Conservation (phyloP, 2,888 invertebrate genomes). For the Myathropa florea region DNA sequence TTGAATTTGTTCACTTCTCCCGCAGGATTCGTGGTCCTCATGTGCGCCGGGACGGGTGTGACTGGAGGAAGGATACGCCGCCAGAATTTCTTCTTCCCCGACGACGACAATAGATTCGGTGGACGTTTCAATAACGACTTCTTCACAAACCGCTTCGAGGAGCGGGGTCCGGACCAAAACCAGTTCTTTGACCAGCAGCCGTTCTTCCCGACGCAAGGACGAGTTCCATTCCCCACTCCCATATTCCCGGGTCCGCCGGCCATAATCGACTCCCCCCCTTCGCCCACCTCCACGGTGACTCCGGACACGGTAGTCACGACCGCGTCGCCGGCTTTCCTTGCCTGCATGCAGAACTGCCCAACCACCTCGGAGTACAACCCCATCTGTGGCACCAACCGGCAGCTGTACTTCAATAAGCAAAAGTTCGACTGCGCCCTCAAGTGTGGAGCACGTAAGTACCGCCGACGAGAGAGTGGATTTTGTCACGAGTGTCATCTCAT, state of each 20-base stretch:
- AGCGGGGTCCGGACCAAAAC: neutral
- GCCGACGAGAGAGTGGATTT: neutral
- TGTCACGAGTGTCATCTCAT: neutral
- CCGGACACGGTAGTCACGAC: slow-evolving; percentile 74
- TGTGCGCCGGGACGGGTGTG: neutral
- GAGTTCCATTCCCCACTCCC: slow-evolving; percentile 1
- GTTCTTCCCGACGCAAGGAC: neutral
- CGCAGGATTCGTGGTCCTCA: neutral
- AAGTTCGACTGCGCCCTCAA: slow-evolving; percentile 77
- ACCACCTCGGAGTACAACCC: slow-evolving; percentile 79
- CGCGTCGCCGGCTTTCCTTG: slow-evolving; percentile 73
- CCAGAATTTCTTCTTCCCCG: slow-evolving; percentile 48
- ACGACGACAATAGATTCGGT: slow-evolving; percentile 1
- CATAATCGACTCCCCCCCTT: neutral
- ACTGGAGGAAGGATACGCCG: slow-evolving; percentile 16
- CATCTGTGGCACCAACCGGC: slow-evolving; percentile 77
- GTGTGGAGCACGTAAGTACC: slow-evolving; percentile 78
- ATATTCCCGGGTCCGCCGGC: slow-evolving; percentile 28
- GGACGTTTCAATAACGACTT: neutral
- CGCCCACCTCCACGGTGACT: slow-evolving; percentile 66
- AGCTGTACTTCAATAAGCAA: slow-evolving; percentile 77
- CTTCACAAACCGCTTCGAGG: neutral
- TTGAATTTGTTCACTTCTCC: neutral
- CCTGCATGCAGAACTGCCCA: slow-evolving; percentile 76
- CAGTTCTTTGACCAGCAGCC: neutral